Base-by-base conservation (phyloP, 2,797 vertebrate genomes). In the Myiothlypis coronata region DNA sequence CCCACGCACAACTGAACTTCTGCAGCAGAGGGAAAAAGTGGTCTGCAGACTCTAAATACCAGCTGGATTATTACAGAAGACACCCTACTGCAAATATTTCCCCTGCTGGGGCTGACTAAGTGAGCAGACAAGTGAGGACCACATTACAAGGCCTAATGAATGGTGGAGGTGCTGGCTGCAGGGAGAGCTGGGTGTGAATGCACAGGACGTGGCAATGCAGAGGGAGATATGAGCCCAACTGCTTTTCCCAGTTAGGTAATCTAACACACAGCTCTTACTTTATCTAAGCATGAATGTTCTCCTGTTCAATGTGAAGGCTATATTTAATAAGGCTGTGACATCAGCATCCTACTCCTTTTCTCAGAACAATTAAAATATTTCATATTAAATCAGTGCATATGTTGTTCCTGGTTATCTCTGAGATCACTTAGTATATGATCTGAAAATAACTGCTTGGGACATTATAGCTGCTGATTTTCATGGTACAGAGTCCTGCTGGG, bases 341-440 rank as follows among this genome's bases (percentile, higher is more conserved):
- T 55, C 0, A 3, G 23, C 77, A 93, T 94, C 55, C 74, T 76
- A 82, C 47, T 90, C 23, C 32, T 93, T 32, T 90, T 91, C 82
- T 81, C 30, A 39, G 90, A 96, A 91, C 65, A 95, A 82, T 91
- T 94, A 78, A 91, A 81, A 56, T 82, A 79, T 84, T 93, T 81
- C 35, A 24, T 65, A 69, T 90, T 76, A 76, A 93, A 81, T 71
- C 50, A 55, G 35, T 37, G 28, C 55, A 44, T 94, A 72, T 83
- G 59, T 81, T 88, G 50, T 52, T 94, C 76, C 85, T 91, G 28
- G 9, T 44, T 83, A 37, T 81, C 34, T 70, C 70, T 82, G 50
- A 91, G 43, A 87, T 72, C 52, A 39, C 46, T 59, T 68, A 44
- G 23, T 74, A 35, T 72, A 59, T 43, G 37, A 91, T 52, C 85